A percentile compares a stretch with the other conserved stretches of the same genome.
These are phyloP conservation scores for Bryconaethiops microstoma DNA, from an alignment of 2,797 vertebrate species.

Conservation along the genomic window DNA sequence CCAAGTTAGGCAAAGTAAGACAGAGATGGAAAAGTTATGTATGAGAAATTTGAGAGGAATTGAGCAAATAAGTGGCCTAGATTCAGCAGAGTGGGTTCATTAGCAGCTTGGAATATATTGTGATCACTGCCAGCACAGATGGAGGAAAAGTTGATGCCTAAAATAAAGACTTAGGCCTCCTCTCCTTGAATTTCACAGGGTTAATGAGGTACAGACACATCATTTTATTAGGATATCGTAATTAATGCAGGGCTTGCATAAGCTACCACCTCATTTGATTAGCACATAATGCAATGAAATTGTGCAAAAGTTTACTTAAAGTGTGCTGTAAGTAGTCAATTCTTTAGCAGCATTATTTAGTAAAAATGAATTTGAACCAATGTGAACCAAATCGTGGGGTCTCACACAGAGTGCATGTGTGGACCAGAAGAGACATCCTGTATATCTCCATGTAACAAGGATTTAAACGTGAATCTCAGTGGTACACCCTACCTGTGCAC, in stretches of 20 bases:
- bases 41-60: not conserved
- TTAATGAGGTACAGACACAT: not conserved
- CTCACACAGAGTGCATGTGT: not conserved
- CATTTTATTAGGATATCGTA: not conserved
- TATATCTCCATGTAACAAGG: not conserved
- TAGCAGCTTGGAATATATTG: slow-evolving; percentile 13
- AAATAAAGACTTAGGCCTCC: slow-evolving; percentile 3
- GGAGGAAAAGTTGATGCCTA: not conserved
- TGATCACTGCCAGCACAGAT: slow-evolving; percentile 19
- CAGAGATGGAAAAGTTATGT: not conserved
- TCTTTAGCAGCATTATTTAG: not conserved
- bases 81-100: slow-evolving; percentile 10
- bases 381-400: not conserved
- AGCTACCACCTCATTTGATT: not conserved
- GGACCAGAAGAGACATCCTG: not conserved
- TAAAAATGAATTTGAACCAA: not conserved
- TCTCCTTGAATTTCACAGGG: slow-evolving; percentile 1
- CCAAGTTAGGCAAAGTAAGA: not conserved
- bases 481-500: not conserved
- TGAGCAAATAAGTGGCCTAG: slow-evolving; percentile 6
- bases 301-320: not conserved
- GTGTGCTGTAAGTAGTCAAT: not conserved
- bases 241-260: not conserved
- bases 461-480: not conserved
- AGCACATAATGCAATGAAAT: not conserved